Evolutionary conservation across 1,140 invertebrate species (phyloP).

Genomic region (Diorhabda sublineata): DNA sequence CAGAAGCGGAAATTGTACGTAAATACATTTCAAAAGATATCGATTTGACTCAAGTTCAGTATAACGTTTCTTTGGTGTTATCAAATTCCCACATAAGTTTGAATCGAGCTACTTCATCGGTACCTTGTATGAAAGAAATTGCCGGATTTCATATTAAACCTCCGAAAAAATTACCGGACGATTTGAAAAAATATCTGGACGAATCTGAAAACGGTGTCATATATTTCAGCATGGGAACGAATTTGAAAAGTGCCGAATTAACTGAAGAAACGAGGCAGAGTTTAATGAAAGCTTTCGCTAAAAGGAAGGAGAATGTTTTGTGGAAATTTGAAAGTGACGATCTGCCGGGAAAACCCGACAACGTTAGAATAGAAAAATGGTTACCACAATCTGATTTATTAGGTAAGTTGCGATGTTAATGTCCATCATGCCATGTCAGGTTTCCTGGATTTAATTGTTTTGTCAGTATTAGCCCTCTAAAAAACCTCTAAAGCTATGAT

Average conservation of each 20-base stretch:
- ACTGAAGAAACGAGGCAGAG: conserved; percentile 47
- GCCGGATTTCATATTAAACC: conserved; percentile 34
- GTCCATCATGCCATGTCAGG: neutral
- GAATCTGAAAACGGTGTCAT: conserved; percentile 59
- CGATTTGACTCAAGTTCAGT: conserved; percentile 49
- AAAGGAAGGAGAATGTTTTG: conserved; percentile 56
- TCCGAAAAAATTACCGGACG: conserved; percentile 39
- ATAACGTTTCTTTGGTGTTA: conserved; percentile 47
- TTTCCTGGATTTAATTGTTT: no score
- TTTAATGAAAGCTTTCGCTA: conserved; percentile 51
- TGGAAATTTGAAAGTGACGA: conserved; percentile 62
- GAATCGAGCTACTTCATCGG: conserved; percentile 16
- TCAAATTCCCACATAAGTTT: conserved; percentile 46
- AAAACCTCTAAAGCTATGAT: no score
- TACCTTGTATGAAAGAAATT: conserved; percentile 28
- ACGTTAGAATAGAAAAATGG: conserved; percentile 27
- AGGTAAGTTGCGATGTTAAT: conserved; percentile 13
- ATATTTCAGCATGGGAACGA: conserved; percentile 66
- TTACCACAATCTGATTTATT: conserved; percentile 31
- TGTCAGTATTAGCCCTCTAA: no score
- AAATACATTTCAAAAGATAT: conserved; percentile 48
- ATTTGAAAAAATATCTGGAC: conserved; percentile 58
- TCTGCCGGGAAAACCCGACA: conserved; percentile 30
- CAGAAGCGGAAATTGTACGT: conserved; percentile 33
- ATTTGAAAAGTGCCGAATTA: conserved; percentile 50